Evolutionary conservation across 1,140 invertebrate species (phyloP).

Genomic region (Bombus fervidus): DNA sequence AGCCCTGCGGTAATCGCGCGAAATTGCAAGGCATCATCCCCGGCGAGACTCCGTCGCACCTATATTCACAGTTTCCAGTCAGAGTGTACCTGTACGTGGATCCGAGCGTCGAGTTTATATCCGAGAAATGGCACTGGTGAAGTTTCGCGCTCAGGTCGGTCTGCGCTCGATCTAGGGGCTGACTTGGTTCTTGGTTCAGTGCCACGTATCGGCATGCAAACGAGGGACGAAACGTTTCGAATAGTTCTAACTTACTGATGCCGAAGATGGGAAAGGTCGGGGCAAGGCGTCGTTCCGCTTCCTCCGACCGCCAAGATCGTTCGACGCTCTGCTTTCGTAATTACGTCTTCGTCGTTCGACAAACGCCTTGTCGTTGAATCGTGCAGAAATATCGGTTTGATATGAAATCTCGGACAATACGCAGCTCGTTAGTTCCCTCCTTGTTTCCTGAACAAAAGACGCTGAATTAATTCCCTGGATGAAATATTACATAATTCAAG

Average conservation of each 20-base stretch:
- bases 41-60: neutral
- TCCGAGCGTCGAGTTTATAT: conserved; percentile 1
- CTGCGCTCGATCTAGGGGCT: conserved; percentile 15
- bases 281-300: neutral
- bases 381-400: neutral
- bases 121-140: conserved; percentile 9
- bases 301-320: neutral
- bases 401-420: neutral
- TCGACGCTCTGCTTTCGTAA: neutral
- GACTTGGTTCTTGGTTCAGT: conserved; percentile 26
- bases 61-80: conserved; percentile 7
- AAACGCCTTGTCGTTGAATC: neutral
- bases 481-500: conserved; percentile 3
- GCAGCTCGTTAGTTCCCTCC: neutral
- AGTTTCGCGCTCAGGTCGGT: conserved; percentile 35
- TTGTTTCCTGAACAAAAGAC: neutral
- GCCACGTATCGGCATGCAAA: conserved; percentile 64
- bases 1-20: conserved; percentile 28
- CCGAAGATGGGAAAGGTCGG: conserved; percentile 43
- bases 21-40: conserved; percentile 40
- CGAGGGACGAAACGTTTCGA: conserved; percentile 62
- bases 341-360: neutral
- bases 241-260: conserved; percentile 64
- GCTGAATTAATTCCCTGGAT: neutral
- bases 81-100: conserved; percentile 15